Evolutionary conservation across 2,888 invertebrate species (phyloP).

Genomic region (Dynastes grantii): DNA sequence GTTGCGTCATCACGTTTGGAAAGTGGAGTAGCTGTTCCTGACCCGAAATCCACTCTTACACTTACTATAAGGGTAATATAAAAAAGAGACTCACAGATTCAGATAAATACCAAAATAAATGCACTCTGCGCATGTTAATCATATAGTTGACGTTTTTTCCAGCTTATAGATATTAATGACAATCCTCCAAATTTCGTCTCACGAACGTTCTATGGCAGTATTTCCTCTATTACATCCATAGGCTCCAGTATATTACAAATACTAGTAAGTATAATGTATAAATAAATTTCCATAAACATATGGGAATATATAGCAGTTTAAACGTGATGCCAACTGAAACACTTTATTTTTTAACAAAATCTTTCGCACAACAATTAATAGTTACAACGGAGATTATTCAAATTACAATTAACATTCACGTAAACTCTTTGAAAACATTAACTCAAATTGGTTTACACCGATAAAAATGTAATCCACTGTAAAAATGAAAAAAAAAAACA

Average conservation of each 20-base stretch:
- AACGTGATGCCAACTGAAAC: neutral
- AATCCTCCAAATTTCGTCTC: conserved; percentile 73
- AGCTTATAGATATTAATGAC: conserved; percentile 78
- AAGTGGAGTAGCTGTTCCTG: conserved; percentile 62
- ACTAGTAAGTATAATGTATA: conserved; percentile 32
- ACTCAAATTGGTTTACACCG: no score
- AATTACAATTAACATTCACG: no score
- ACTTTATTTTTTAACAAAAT: no score
- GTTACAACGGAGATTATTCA: no score
- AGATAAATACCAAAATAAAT: no score
- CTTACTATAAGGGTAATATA: conserved; percentile 61
- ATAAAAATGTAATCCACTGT: no score
- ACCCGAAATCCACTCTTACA: conserved; percentile 67
- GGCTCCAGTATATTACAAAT: conserved; percentile 32
- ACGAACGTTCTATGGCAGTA: conserved; percentile 66
- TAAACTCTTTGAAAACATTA: no score
- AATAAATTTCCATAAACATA: neutral
- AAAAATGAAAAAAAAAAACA: no score
- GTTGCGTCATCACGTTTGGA: conserved; percentile 72
- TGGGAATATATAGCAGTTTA: conserved; percentile 50
- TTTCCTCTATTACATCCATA: conserved; percentile 67
- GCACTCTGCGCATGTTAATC: no score
- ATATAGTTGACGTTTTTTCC: conserved; percentile 24
- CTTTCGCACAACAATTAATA: no score
- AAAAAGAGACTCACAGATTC: no score